These are phyloP conservation scores for Pelecanus crispus DNA, from an alignment of 2,113 vertebrate genomes.

Conservation along the genomic window DNA sequence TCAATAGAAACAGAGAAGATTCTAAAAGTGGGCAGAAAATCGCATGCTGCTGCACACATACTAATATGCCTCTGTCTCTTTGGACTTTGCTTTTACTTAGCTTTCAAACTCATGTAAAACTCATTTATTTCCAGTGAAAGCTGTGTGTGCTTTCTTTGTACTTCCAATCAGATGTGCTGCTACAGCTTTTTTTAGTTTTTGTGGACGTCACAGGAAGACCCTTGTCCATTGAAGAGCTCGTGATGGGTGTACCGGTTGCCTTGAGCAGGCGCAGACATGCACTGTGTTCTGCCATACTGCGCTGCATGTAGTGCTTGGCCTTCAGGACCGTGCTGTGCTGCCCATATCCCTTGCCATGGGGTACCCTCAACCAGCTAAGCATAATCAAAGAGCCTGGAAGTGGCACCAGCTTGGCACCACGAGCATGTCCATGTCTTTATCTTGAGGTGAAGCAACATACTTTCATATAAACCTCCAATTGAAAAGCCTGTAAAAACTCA, in stretches of 20 bases:
- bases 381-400: neutral
- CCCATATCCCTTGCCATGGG: neutral
- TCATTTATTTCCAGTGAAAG: neutral
- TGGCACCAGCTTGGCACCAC: neutral
- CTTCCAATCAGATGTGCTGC: neutral
- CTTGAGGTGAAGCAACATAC: neutral
- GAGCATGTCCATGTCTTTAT: neutral
- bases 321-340: neutral
- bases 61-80: neutral
- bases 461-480: neutral
- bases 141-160: neutral
- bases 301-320: neutral
- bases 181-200: neutral
- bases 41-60: neutral
- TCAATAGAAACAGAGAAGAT: neutral
- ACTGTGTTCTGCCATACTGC: neutral
- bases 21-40: neutral
- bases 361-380: neutral
- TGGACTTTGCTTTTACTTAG: neutral
- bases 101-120: neutral
- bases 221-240: fast-evolving
- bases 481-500: neutral
- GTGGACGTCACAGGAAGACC: neutral
- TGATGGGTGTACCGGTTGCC: neutral
- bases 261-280: fast-evolving